Evolutionary conservation across 2,888 invertebrate species (phyloP).

Genomic region (Ethmia dodecea): DNA sequence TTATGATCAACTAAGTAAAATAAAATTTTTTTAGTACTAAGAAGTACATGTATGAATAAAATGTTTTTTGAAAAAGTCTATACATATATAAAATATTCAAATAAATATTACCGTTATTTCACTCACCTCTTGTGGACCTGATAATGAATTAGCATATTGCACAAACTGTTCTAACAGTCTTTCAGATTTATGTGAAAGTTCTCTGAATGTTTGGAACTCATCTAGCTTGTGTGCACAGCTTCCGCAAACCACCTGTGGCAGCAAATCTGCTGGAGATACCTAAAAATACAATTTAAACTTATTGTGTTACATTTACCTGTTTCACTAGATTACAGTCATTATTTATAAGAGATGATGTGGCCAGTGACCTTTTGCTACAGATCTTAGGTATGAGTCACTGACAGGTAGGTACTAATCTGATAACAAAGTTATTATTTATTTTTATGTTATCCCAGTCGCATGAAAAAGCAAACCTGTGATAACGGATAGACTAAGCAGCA

Average conservation of each 20-base stretch:
- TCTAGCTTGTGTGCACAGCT: conserved; percentile 87
- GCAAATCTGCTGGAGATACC: conserved; percentile 86
- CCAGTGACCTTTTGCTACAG: conserved; percentile 63
- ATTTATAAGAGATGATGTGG: conserved; percentile 56
- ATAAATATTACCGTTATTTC: no score
- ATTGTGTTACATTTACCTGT: conserved; percentile 18
- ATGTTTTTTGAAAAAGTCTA: no score
- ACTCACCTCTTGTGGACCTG: conserved; percentile 81
- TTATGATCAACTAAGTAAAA: neutral
- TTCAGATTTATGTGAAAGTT: conserved; percentile 86
- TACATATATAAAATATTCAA: no score
- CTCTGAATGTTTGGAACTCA: conserved; percentile 86
- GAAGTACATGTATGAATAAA: no score
- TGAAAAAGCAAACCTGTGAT: conserved; percentile 17
- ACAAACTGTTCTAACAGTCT: conserved; percentile 86
- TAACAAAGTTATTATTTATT: conserved; percentile 39
- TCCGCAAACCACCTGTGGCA: conserved; percentile 87
- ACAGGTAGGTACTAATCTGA: conserved; percentile 40
- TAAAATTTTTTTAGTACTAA: neutral
- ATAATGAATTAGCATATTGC: conserved; percentile 82
- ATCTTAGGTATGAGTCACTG: conserved; percentile 69
- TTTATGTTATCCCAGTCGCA: conserved; percentile 2
- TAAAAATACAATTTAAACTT: conserved; percentile 53
- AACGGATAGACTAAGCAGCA: conserved; percentile 36
- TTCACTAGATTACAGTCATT: conserved; percentile 45